phyloP scores from a whole-genome alignment of 2,113 vertebrate genomes.

The Herpailurus yagouaroundi region DNA sequence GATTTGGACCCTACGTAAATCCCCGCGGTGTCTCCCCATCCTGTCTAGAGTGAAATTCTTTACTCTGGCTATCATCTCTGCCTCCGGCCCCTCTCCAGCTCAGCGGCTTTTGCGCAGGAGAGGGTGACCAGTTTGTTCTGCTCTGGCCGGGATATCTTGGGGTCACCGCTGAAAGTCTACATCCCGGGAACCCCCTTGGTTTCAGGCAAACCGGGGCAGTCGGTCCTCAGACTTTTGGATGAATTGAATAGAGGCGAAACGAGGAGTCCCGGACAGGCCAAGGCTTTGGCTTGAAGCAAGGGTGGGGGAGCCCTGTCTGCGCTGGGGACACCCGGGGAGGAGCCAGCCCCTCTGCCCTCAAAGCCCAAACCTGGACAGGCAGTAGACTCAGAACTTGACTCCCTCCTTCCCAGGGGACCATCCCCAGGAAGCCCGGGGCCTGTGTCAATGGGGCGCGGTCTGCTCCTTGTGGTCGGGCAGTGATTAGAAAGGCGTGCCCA shows the following conservation, averaged over 20 bases:
- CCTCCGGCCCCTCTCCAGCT: not conserved
- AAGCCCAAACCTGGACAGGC: not conserved
- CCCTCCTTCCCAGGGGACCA: not conserved
- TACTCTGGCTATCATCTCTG: not conserved
- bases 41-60: not conserved
- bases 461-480: not conserved
- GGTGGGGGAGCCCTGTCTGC: not conserved
- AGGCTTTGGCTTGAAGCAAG: fast-evolving
- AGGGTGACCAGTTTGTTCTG: fast-evolving
- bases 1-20: no score
- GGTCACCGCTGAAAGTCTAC: not conserved
- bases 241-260: not conserved
- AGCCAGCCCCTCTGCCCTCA: not conserved
- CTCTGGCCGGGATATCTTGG: not conserved
- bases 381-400: fast-evolving
- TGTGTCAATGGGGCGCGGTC: not conserved
- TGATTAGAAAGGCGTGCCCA: not conserved
- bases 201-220: not conserved
- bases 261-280: no score
- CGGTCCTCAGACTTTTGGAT: not conserved
- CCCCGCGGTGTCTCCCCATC: not conserved
- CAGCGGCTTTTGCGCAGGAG: not conserved
- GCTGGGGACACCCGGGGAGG: not conserved
- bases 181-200: fast-evolving
- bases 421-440: not conserved